A percentile compares a stretch with the other conserved stretches of the same genome.
phyloP scores from a whole-genome alignment of 2,113 vertebrate species.

The Melanocharis versteri region DNA sequence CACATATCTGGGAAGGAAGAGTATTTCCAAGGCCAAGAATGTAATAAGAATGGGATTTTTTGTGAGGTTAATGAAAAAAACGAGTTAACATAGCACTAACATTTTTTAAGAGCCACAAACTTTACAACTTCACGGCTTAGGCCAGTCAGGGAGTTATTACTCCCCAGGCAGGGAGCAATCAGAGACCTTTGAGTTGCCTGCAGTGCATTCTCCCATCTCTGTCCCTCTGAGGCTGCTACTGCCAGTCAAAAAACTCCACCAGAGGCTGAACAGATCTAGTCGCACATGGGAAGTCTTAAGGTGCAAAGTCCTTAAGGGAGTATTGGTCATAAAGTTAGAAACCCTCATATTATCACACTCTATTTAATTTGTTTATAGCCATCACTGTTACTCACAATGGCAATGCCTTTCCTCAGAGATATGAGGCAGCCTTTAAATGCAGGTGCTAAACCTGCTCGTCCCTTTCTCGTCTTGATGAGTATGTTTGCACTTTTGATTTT shows the following conservation, averaged over 20 bases:
- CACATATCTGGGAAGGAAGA: background rate
- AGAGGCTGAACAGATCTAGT: background rate
- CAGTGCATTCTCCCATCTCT: background rate
- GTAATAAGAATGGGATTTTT: background rate
- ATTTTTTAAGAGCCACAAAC: background rate
- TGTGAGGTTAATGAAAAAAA: background rate
- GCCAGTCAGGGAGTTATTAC: too few relatives aligned
- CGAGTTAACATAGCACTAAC: background rate
- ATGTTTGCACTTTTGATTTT: background rate
- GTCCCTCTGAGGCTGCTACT: background rate
- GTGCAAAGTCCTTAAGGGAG: background rate
- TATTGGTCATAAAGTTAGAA: background rate
- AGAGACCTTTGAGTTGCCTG: background rate
- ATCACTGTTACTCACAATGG: background rate
- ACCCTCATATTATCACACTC: background rate
- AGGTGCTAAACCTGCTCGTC: background rate
- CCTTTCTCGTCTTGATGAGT: background rate
- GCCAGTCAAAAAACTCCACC: background rate
- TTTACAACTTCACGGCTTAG: background rate
- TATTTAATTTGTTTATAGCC: background rate
- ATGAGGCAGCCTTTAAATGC: background rate
- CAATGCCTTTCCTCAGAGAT: background rate
- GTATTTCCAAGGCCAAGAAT: background rate
- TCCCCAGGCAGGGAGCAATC: background rate
- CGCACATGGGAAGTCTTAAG: background rate